A percentile compares a stretch with the other conserved stretches of the same genome.
These are phyloP conservation scores for Nowickia ferox DNA, from an alignment of 2,888 invertebrate genomes.

Conservation along the genomic window DNA sequence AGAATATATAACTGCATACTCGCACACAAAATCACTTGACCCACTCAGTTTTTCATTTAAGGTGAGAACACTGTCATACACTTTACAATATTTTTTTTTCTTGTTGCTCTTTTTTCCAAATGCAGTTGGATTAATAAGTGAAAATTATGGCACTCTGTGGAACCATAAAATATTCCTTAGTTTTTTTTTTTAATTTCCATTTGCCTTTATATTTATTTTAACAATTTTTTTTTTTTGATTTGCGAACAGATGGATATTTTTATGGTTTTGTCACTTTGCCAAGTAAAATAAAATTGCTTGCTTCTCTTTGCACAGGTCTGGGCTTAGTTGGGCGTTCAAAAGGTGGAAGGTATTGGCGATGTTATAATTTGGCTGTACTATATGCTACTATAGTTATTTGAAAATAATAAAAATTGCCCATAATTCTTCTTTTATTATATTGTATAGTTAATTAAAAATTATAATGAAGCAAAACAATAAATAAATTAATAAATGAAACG, in stretches of 20 bases:
- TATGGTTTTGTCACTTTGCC: conserved; percentile 71
- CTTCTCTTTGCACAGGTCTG: conserved; percentile 43
- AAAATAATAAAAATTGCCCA: background rate
- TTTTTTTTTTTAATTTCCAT: conserved; percentile 47
- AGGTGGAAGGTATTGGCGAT: conserved; percentile 3
- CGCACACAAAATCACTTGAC: conserved; percentile 64
- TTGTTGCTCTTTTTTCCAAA: conserved; percentile 42
- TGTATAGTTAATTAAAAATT: background rate
- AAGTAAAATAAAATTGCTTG: conserved; percentile 63
- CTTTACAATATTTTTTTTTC: conserved; percentile 14
- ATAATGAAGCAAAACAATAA: background rate
- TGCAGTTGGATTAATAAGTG: conserved; percentile 74
- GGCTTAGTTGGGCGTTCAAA: conserved; percentile 5
- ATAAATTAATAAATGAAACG: background rate
- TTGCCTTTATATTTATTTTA: conserved; percentile 46
- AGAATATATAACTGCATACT: background rate
- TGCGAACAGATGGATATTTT: conserved; percentile 69
- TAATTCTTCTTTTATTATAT: background rate
- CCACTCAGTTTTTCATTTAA: conserved; percentile 61
- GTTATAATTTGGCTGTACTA: conserved; percentile 14
- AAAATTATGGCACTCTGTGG: conserved; percentile 73
- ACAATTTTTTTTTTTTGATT: conserved; percentile 15
- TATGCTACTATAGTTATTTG: background rate
- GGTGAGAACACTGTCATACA: conserved; percentile 59
- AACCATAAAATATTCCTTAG: conserved; percentile 72